A percentile compares a stretch with the other conserved stretches of the same genome.
Evolutionary conservation across 2,888 invertebrate species (phyloP).

Genomic region (Pyrrhosoma nymphula): DNA sequence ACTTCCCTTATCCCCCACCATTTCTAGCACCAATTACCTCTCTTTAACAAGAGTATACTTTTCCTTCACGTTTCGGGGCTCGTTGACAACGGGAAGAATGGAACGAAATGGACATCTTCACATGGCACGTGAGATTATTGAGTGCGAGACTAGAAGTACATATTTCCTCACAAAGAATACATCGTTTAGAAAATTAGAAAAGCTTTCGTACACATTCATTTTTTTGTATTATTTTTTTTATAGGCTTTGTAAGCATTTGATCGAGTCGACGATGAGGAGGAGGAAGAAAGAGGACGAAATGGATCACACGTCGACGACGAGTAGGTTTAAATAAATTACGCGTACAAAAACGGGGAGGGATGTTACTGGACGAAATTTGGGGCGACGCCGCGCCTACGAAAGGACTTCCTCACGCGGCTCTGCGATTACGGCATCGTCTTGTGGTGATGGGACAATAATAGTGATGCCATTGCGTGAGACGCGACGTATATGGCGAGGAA

Average conservation of each 20-base stretch:
- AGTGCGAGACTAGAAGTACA: conserved; percentile 57
- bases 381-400: not conserved
- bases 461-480: not conserved
- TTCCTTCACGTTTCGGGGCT: not conserved
- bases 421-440: not conserved
- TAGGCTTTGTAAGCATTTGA: not conserved
- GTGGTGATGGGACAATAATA: not conserved
- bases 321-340: not conserved
- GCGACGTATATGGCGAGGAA: not conserved
- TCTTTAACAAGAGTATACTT: not conserved
- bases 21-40: conserved; percentile 9
- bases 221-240: not conserved
- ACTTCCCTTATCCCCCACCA: not conserved
- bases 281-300: not conserved
- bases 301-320: not conserved
- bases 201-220: not conserved
- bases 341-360: not conserved
- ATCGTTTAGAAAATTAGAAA: conserved; percentile 15
- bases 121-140: conserved; percentile 42
- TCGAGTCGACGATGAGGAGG: not conserved
- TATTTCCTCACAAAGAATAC: not conserved
- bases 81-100: not conserved
- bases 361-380: not conserved
- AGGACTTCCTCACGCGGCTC: no score
- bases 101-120: not conserved